Evolutionary conservation across 2,888 invertebrate species (phyloP), one percentile per base, ranked within the genome.

Genomic region (Galeruca laticollis): DNA sequence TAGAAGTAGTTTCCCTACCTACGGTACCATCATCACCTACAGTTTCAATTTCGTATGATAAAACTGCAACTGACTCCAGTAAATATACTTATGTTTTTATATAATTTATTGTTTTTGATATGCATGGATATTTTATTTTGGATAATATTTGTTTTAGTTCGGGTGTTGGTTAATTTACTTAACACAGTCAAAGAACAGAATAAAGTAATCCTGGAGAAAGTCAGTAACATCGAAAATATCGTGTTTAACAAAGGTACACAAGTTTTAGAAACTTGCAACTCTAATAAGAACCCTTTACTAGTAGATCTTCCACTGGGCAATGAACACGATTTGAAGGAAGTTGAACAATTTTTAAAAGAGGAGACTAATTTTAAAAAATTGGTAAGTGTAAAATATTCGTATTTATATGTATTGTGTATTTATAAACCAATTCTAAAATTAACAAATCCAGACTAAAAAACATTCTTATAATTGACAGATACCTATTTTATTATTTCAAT

Each of bases 91-190:
- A n/a, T n/a, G n/a, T n/a, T n/a, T n/a, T n/a, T n/a, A n/a, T n/a
- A n/a, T n/a, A n/a, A n/a, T n/a, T n/a, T n/a, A n/a, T n/a, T n/a
- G n/a, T n/a, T n/a, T n/a, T n/a, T n/a, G n/a, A n/a, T n/a, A n/a
- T n/a, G n/a, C n/a, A n/a, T n/a, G n/a, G n/a, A n/a, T n/a, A 54
- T 31, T 54, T 13, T 54, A 35, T 35, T 35, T 35, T 35, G 35
- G 35, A 35, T 8, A 9, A 40, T 40, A 13, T 40, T 40, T n/a
- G n/a, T 40, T 40, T 40, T 40, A 40, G 40, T 13, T 40, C 40
- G 11, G 40, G 40, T 13, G 13, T 40, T 40, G 13, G 40, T 40
- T 13, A 40, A 40, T 40, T 4, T 40, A 40, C 11, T 40, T 2
- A 40, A 40, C 11, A 40, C 40, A 13, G 13, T 40, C 4, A 40